Evolutionary conservation across 2,888 invertebrate species (phyloP), one percentile per base, ranked within the genome.

Genomic region (Cosmia trapezina): DNA sequence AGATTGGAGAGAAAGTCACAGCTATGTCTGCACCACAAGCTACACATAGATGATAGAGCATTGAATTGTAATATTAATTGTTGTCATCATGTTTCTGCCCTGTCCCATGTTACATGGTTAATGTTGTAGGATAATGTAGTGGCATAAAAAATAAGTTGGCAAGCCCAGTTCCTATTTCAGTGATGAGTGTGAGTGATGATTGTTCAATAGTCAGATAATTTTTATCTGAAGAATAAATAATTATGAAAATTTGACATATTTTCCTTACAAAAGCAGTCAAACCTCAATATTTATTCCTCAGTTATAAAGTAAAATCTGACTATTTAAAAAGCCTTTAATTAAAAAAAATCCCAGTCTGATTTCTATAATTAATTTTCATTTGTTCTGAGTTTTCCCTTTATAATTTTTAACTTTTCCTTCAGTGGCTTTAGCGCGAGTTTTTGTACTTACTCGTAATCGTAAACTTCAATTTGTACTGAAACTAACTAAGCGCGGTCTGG

Each of bases 1-100:
- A 98, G 92, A 97, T 98, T 6, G 97, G 97, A 80, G 98, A 98
- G 89, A 98, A 98, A 96, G 97, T 98, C 61, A 96, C 96, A 62
- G 97, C 97, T 2, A 98, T 98, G 74, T 75, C 74, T 41, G 49
- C 47, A n/a, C 49, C 70, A 98, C 97, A 98, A 88, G 9, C 5
- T 28, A 7, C 49, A 97, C 97, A 98, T 88, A 97, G 98, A 96
- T 98, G 93, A 96, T 85, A 78, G 54, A 43, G 17, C 5, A 9
- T 41, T n/a, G 11, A 11, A 0, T 57, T 11, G 0, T 53, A 59
- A 37, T n/a, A n/a, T 6, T 19, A 33, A 47, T 19, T 64, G 1
- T 60, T n/a, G 7, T 37, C 11, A 45, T 45, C 45, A 45, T 12
- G 14, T 45, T 45, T n/a, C n/a, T n/a, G n/a, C n/a, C n/a, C n/a